Evolutionary conservation across 1,140 invertebrate genomes (phyloP).

Genomic region (Drosophila nikananu): DNA sequence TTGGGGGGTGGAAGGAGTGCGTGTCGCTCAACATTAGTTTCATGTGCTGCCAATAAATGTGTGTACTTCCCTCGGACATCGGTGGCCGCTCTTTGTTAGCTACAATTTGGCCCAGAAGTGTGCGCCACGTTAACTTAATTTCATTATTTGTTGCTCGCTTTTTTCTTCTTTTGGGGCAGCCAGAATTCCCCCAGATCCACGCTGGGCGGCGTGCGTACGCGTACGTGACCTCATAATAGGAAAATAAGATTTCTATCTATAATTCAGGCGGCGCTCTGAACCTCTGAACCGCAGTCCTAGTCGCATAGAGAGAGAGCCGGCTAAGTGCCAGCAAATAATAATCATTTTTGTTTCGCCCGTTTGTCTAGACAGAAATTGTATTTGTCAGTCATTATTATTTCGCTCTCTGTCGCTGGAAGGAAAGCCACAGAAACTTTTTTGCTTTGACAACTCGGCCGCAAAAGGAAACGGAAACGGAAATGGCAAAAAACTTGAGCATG

Average conservation of each 20-base stretch:
- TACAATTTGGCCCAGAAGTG: conserved; percentile 61
- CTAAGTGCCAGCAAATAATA: conserved; percentile 56
- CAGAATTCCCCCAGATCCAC: conserved; percentile 8
- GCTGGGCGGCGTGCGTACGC: conserved; percentile 61
- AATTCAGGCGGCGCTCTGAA: conserved; percentile 64
- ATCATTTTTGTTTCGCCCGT: conserved; percentile 47
- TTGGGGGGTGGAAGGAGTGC: conserved; percentile 30
- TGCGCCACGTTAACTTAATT: conserved; percentile 76
- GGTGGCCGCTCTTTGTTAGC: conserved; percentile 37
- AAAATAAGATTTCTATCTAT: conserved; percentile 82
- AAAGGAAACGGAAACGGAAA: conserved; percentile 33
- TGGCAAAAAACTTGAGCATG: conserved; percentile 62
- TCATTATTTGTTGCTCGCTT: conserved; percentile 73
- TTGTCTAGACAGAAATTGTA: conserved; percentile 72
- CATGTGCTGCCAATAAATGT: conserved; percentile 78
- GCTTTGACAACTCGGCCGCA: conserved; percentile 58
- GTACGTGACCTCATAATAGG: conserved; percentile 80
- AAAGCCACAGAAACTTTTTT: conserved; percentile 53
- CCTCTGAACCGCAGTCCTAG: not conserved
- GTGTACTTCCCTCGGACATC: conserved; percentile 58
- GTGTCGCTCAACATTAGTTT: conserved; percentile 72
- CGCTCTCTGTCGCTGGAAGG: conserved; percentile 32
- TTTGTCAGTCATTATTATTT: conserved; percentile 73
- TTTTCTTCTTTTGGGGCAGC: not conserved
- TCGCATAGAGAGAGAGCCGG: not conserved